Percentiles rank a stretch among this genome's conserved stretches.
phyloP scores from a whole-genome alignment of 1,140 invertebrate species.

The Drosophila pseudoananassae region DNA sequence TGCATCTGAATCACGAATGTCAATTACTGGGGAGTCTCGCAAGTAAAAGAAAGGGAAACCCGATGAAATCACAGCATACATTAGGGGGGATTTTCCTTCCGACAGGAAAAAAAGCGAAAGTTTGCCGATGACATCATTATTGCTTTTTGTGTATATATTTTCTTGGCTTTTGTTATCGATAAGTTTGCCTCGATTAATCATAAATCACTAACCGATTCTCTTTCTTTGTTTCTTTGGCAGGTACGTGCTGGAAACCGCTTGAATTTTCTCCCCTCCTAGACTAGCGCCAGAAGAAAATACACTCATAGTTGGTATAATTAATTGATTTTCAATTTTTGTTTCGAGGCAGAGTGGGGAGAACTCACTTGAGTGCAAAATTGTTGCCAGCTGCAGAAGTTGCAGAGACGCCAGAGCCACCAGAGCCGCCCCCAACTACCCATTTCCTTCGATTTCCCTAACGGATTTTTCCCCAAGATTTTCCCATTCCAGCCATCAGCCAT shows the following conservation, averaged over 20 bases:
- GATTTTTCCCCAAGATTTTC: neutral
- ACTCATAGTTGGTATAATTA: constrained; percentile 52
- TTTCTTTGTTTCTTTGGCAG: constrained; percentile 47
- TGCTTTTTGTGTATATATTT: constrained; percentile 32
- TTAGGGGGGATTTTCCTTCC: constrained; percentile 37
- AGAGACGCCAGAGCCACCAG: neutral
- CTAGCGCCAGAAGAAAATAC: constrained; percentile 17
- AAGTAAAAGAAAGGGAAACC: constrained; percentile 8
- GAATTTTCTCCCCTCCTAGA: neutral
- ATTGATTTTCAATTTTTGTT: constrained; percentile 64
- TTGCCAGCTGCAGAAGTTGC: constrained; percentile 53
- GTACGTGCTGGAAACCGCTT: constrained; percentile 39
- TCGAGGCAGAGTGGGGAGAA: constrained; percentile 7
- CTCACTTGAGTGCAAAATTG: constrained; percentile 68
- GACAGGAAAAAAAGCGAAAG: constrained; percentile 64
- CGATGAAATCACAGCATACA: constrained; percentile 57
- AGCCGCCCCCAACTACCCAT: neutral
- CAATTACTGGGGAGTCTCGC: constrained; percentile 57
- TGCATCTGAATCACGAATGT: constrained; percentile 77
- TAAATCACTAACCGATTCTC: constrained; percentile 22
- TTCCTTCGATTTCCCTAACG: neutral
- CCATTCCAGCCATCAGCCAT: neutral
- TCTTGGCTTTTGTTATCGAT: constrained; percentile 11
- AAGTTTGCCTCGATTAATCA: constrained; percentile 37
- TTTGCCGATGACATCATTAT: constrained; percentile 73